Evolutionary conservation across 2,797 vertebrate species (phyloP).

Genomic region (Molothrus ater): DNA sequence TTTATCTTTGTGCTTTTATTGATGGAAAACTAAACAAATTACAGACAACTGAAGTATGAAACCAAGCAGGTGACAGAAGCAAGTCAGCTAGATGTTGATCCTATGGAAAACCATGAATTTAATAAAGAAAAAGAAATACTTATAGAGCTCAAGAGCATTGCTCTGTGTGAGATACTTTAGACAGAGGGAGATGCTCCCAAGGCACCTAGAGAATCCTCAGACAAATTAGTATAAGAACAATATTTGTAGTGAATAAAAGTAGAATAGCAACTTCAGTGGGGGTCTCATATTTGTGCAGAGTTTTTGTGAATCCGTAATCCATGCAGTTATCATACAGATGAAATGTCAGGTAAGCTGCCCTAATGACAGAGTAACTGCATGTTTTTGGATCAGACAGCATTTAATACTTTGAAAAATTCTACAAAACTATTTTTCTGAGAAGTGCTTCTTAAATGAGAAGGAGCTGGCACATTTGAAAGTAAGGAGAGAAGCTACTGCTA

Average conservation of each 20-base stretch:
- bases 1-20: not conserved
- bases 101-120: not conserved
- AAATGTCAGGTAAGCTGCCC: not conserved
- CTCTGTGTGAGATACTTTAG: not conserved
- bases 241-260: not conserved
- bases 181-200: not conserved
- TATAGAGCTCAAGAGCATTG: not conserved
- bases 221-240: not conserved
- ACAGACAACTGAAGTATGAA: not conserved
- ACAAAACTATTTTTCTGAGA: not conserved
- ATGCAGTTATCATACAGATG: accelerated
- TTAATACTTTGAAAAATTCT: not conserved
- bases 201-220: not conserved
- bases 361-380: not conserved
- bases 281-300: not conserved
- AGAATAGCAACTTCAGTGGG: not conserved
- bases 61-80: not conserved
- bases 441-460: not conserved
- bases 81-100: not conserved
- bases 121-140: not conserved
- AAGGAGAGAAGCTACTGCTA: not conserved
- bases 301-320: not conserved
- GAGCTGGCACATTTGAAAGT: not conserved
- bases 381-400: not conserved
- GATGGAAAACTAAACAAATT: not conserved